These are phyloP conservation scores for Synergus japonicus DNA, from an alignment of 2,888 invertebrate species.

Conservation along the genomic window DNA sequence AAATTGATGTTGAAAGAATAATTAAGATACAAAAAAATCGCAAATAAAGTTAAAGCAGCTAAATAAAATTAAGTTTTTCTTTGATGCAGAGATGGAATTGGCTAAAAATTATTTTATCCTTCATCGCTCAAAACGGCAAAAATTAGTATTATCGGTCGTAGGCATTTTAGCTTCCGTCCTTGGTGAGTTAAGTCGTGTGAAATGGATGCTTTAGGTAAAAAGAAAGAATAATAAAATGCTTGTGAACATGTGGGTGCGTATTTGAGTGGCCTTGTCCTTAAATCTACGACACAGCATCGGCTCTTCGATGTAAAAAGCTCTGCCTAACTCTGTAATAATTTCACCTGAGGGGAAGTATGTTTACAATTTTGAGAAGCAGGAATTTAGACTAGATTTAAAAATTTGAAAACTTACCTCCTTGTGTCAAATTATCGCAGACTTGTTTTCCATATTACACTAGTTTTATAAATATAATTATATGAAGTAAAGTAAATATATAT, in stretches of 20 bases:
- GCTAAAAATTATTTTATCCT: not conserved
- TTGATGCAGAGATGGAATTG: not conserved
- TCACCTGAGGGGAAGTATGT: not conserved
- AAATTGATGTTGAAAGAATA: not conserved
- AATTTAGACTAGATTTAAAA: not conserved
- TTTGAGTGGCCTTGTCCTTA: conserved; percentile 73
- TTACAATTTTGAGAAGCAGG: not conserved
- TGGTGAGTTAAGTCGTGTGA: no score
- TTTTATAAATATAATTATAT: conserved; percentile 70
- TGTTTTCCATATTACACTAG: conserved; percentile 71
- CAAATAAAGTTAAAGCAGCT: not conserved
- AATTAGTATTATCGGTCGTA: not conserved
- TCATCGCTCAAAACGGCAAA: not conserved
- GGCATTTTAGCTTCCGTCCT: no score
- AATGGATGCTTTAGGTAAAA: not conserved
- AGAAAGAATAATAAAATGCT: not conserved
- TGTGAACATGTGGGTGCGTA: conserved; percentile 47
- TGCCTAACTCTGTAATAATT: conserved; percentile 43
- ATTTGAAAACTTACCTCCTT: not conserved
- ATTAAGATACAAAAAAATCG: not conserved
- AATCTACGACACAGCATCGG: conserved; percentile 68
- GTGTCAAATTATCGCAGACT: conserved; percentile 55
- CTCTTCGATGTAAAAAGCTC: conserved; percentile 60
- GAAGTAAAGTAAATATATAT: conserved; percentile 56
- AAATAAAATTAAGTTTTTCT: not conserved